These are phyloP conservation scores for Gobio occitaniae DNA, from an alignment of 2,797 vertebrate species.

Conservation along the genomic window DNA sequence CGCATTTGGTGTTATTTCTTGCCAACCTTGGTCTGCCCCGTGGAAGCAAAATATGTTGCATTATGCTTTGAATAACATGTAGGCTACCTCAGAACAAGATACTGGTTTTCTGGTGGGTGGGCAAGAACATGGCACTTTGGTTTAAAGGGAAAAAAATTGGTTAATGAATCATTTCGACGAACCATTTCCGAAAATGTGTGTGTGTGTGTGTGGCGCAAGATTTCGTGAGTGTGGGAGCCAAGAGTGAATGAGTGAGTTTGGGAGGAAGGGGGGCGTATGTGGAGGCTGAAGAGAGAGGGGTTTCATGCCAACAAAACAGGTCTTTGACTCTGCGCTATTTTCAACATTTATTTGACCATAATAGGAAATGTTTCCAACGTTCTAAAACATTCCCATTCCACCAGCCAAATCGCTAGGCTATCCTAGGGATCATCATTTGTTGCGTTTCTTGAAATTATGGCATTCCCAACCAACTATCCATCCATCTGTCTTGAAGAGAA, in stretches of 20 bases:
- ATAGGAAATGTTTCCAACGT: background rate
- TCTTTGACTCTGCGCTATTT: slow-evolving; percentile 44
- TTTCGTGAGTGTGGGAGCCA: slow-evolving; percentile 43
- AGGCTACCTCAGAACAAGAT: background rate
- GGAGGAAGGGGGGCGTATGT: slow-evolving; percentile 54
- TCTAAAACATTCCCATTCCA: background rate
- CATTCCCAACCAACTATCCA: background rate
- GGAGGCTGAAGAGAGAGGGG: slow-evolving; percentile 37
- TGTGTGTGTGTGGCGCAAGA: slow-evolving; percentile 41
- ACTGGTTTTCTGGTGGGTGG: background rate
- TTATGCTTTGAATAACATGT: background rate
- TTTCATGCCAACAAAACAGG: slow-evolving; percentile 43
- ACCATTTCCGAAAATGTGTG: background rate
- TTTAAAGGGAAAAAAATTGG: slow-evolving; percentile 6
- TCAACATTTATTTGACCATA: background rate
- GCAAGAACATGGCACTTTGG: background rate
- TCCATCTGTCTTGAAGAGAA: background rate
- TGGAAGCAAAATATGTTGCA: slow-evolving; percentile 15
- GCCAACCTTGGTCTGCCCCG: slow-evolving; percentile 9
- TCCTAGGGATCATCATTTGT: background rate
- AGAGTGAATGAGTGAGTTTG: slow-evolving; percentile 55
- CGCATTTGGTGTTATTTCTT: slow-evolving; percentile 6
- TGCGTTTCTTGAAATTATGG: slow-evolving; percentile 11
- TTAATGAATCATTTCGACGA: slow-evolving; percentile 13
- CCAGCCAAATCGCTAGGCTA: background rate